phyloP scores from a whole-genome alignment of 2,888 invertebrate genomes.

The Cylindroiulus punctatus region DNA sequence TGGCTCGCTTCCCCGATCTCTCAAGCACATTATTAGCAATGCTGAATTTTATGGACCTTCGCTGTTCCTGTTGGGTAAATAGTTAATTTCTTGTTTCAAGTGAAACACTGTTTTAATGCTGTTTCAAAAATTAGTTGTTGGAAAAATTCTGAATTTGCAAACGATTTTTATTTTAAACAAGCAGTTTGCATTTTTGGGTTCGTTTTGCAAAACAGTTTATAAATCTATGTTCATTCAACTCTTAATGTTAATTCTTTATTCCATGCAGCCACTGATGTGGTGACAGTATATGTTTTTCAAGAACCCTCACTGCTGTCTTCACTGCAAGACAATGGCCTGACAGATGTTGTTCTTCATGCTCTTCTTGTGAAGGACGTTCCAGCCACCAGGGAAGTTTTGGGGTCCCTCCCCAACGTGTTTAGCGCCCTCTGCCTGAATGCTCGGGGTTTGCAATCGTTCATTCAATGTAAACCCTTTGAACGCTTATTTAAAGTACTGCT shows the following conservation, averaged over 20 bases:
- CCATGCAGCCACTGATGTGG: constrained; percentile 75
- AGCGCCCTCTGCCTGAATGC: constrained; percentile 85
- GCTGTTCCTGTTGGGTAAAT: constrained; percentile 78
- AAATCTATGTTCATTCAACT: not conserved
- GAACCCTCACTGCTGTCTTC: constrained; percentile 85
- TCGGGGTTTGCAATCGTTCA: constrained; percentile 81
- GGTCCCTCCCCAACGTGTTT: constrained; percentile 88
- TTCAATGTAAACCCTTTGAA: constrained; percentile 82
- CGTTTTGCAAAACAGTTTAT: no score
- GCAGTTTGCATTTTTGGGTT: no score
- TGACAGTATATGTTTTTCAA: constrained; percentile 80
- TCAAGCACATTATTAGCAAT: constrained; percentile 85
- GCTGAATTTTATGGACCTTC: constrained; percentile 90
- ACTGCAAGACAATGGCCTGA: constrained; percentile 85
- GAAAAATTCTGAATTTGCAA: no score
- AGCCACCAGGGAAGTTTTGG: constrained; percentile 78
- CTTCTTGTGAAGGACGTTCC: constrained; percentile 84
- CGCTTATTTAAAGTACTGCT: constrained; percentile 79
- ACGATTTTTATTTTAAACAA: no score
- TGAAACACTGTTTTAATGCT: not conserved
- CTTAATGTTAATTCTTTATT: constrained; percentile 56
- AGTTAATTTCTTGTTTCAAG: constrained; percentile 51
- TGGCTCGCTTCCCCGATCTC: constrained; percentile 79
- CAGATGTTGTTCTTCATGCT: constrained; percentile 85
- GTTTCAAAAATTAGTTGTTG: no score